These are phyloP conservation scores for Latheticus oryzae DNA, from an alignment of 2,888 invertebrate genomes.

Conservation along the genomic window DNA sequence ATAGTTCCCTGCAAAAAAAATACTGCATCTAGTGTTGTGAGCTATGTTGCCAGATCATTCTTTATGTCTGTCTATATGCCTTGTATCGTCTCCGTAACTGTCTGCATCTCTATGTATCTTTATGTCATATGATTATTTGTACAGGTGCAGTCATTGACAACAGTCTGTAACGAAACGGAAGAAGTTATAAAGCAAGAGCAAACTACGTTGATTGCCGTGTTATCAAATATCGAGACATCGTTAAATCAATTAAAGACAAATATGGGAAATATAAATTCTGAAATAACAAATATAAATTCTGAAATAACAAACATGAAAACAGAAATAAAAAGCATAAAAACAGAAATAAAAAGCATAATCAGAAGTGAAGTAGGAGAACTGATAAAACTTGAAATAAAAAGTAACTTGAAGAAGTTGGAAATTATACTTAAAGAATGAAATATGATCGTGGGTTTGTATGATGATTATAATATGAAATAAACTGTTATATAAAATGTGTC, in stretches of 20 bases:
- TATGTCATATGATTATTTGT: constrained; percentile 3
- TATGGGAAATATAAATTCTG: constrained; percentile 1
- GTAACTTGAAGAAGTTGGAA: constrained; percentile 9
- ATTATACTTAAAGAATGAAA: constrained; percentile 11
- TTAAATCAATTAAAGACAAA: constrained; percentile 1
- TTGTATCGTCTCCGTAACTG: constrained; percentile 2
- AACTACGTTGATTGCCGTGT: constrained; percentile 6
- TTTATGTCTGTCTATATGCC: constrained; percentile 23
- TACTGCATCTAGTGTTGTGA: constrained; percentile 9
- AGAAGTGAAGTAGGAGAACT: constrained; percentile 8
- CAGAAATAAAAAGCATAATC: constrained; percentile 6
- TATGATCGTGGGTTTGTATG: constrained; percentile 1
- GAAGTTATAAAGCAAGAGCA: constrained; percentile 7
- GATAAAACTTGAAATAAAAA: constrained; percentile 6
- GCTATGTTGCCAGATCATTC: constrained; percentile 23
- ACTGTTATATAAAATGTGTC: constrained; percentile 1
- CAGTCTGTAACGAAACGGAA: constrained; percentile 2
- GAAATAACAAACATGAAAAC: neutral
- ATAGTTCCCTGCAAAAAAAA: constrained; percentile 21
- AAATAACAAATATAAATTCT: neutral
- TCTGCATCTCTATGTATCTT: constrained; percentile 1
- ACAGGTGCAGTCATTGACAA: constrained; percentile 1
- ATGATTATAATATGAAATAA: constrained; percentile 1
- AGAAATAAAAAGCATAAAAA: neutral
- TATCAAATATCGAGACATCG: constrained; percentile 5